Base-by-base conservation (phyloP, 2,888 invertebrate species). In the Laspeyria flexula region DNA sequence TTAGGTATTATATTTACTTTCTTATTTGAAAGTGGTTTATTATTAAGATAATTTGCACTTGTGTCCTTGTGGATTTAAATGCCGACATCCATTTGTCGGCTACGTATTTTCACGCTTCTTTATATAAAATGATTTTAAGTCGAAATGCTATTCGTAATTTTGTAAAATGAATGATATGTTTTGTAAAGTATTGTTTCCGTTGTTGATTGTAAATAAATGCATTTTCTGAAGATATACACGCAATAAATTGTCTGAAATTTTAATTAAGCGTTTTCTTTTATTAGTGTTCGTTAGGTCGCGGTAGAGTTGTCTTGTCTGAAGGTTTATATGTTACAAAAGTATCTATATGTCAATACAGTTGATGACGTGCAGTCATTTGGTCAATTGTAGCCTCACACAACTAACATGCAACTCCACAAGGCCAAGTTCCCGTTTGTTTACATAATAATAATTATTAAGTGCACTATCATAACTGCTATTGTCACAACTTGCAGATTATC, bases 391-490 rank as follows among this genome's bases (percentile, higher is more conserved):
- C 85, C 92, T 91, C 86, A 91, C 90, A 91, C 81, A 79, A 93
- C 92, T 92, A 92, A 92, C 91, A 86, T 78, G 87, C 89, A 86
- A 87, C 89, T 92, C 93, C 92, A 92, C 93, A 92, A 93, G 93
- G 93, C 92, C 93, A 92, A 91, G 92, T 90, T 83, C 89, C 92
- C 85, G 84, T 86, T 86, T 89, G 84, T 87, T 85, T 73, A 85
- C 78, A 84, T 87, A 90, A 90, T 86, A 86, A 77, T 84, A 80
- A 71, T 86, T 77, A 77, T 79, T 83, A 88, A 87, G 83, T 88
- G 92, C 92, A 91, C 92, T 85, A 81, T 86, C 90, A 90, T 91
- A 90, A 90, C 90, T 85, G 89, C 90, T 90, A 87, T 80, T 79
- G 89, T 89, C 91, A 90, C 83, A 81, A 81, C 83, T 84, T 88